Base-by-base conservation (phyloP, 2,888 invertebrate species). In the Lasioglossum pauxillum region DNA sequence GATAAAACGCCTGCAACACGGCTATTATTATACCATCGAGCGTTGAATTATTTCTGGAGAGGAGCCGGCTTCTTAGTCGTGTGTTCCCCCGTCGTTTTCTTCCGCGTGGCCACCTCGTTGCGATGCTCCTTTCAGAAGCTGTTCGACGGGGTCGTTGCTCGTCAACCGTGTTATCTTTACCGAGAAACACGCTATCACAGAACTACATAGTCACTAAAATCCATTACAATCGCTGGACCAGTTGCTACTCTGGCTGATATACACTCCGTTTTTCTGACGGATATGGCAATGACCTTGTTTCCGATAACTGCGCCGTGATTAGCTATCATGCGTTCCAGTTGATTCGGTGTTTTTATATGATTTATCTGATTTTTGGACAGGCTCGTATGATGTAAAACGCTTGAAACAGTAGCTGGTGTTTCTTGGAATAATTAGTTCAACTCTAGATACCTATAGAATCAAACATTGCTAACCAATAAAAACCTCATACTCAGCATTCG, bases 1-100 rank as follows among this genome's bases (percentile, higher is more conserved):
- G 83, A 90, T 90, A 90, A 87, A 87, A 78, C 77, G 78, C 57
- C 16, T 44, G 69, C 80, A 41, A n/a, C 60, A 23, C 46, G 2
- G 69, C 57, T 76, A 73, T 82, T 86, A 85, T 85, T 80, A 46
- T 38, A 49, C 75, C 64, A 67, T 77, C 75, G 49, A 60, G 46
- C 72, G 80, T 49, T 78, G 80, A 78, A 82, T 81, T 84, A 72
- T 87, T 85, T 82, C 57, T 73, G 44, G 49, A 49, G 46, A 27
- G 46, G 27, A 31, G 31, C 10, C 38, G 31, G 44, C 49, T 49
- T 49, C 49, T 31, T 19, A 35, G 53, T 53, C 53, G 53, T 53
- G 53, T 53, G 53, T 23, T 53, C 53, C 10, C 23, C 10, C 53
- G 60, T 31, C 60, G 53, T 53, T 23, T 53, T 53, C 27, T 27